These are phyloP conservation scores for Chiridota heheva DNA, from an alignment of 35 echinoderm and acorn worm species.

Conservation along the genomic window DNA sequence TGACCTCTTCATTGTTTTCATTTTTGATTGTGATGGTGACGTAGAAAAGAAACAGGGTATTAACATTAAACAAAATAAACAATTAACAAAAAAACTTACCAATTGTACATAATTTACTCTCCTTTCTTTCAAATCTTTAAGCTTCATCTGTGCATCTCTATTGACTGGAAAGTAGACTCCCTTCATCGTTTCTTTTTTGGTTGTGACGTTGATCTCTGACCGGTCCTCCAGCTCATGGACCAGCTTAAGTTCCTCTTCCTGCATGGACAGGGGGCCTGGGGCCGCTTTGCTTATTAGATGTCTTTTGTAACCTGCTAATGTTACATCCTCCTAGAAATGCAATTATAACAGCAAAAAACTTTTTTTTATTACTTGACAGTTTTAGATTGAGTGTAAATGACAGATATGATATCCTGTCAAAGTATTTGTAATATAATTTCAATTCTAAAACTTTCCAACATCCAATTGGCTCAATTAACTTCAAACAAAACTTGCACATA, in stretches of 20 bases:
- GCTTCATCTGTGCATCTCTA: slow-evolving; percentile 31
- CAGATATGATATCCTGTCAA: too few species aligned
- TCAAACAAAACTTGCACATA: too few species aligned
- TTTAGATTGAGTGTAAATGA: neutral
- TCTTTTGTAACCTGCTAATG: slow-evolving; percentile 72
- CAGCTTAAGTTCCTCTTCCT: slow-evolving; percentile 59
- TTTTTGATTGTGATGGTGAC: too few species aligned
- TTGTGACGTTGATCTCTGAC: slow-evolving; percentile 61
- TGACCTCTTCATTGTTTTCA: too few species aligned
- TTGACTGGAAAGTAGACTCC: slow-evolving; percentile 74
- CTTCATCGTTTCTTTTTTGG: slow-evolving; percentile 77
- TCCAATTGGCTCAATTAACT: too few species aligned
- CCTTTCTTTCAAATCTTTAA: slow-evolving; percentile 30
- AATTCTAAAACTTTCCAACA: too few species aligned
- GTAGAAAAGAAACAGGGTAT: too few species aligned
- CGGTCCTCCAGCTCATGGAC: slow-evolving; percentile 61
- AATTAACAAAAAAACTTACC: slow-evolving; percentile 69
- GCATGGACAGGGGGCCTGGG: slow-evolving; percentile 63
- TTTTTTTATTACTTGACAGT: neutral
- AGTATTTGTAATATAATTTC: too few species aligned
- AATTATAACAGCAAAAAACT: neutral
- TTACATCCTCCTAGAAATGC: slow-evolving; percentile 64
- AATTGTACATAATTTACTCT: slow-evolving; percentile 68
- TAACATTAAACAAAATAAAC: too few species aligned
- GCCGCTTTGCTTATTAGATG: slow-evolving; percentile 56